Percentiles rank a stretch among this genome's conserved stretches.
These are phyloP conservation scores for mouse (Mus musculus) DNA, from an alignment of 2,113 vertebrate species.

Conservation along the genomic window GRCm39 chr5:127438001-127438500, in stretches of 20 bases:
- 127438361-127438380: accelerated
- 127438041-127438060: background rate
- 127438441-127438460: background rate
- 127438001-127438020: background rate
- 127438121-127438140: background rate
- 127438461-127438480: background rate
- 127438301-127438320: background rate
- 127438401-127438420: background rate
- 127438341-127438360: too few species aligned
- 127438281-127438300: background rate
- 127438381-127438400: accelerated
- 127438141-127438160: background rate
- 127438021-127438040: background rate
- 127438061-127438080: background rate
- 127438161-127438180: background rate
- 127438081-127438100: background rate
- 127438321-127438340: accelerated
- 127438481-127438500: too few species aligned
- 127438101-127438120: background rate
- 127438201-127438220: too few species aligned
- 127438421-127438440: background rate
- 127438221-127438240: background rate
- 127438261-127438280: too few species aligned
- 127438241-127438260: too few species aligned
- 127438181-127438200: too few species aligned